Evolutionary conservation across 2,113 vertebrate genomes (phyloP).

Genomic region (Stigmatopora nigra): DNA sequence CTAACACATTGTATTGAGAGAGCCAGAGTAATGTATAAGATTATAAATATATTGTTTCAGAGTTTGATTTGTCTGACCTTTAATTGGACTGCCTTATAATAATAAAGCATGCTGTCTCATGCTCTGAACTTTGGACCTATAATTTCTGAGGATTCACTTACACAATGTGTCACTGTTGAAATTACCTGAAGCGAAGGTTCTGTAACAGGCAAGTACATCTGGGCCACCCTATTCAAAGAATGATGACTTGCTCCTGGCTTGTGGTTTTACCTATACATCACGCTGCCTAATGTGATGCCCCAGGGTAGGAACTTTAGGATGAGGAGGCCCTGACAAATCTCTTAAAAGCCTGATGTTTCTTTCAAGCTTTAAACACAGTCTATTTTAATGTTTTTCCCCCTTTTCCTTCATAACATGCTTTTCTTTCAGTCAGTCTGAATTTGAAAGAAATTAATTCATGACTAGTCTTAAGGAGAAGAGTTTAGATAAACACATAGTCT

Average conservation of each 20-base stretch:
- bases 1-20: too few relatives aligned
- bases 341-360: slow-evolving; percentile 10
- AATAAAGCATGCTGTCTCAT: slow-evolving; percentile 19
- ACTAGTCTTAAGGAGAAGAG: background rate
- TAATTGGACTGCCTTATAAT: background rate
- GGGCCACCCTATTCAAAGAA: slow-evolving; percentile 14
- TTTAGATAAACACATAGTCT: background rate
- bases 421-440: background rate
- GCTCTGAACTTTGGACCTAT: background rate
- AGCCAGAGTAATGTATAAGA: too few relatives aligned
- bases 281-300: slow-evolving; percentile 17
- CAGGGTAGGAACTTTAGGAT: slow-evolving; percentile 18
- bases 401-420: background rate
- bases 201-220: slow-evolving; percentile 27
- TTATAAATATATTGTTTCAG: background rate
- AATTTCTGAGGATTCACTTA: slow-evolving; percentile 29
- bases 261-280: slow-evolving; percentile 22
- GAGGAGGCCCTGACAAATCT: slow-evolving; percentile 22
- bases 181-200: slow-evolving; percentile 41
- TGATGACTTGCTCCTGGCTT: slow-evolving; percentile 1
- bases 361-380: slow-evolving; percentile 9
- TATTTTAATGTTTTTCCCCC: background rate
- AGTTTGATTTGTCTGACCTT: background rate
- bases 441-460: background rate
- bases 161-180: slow-evolving; percentile 16